phyloP scores from a whole-genome alignment of 2,797 vertebrate species.

The Mormyrus proboscirostris region DNA sequence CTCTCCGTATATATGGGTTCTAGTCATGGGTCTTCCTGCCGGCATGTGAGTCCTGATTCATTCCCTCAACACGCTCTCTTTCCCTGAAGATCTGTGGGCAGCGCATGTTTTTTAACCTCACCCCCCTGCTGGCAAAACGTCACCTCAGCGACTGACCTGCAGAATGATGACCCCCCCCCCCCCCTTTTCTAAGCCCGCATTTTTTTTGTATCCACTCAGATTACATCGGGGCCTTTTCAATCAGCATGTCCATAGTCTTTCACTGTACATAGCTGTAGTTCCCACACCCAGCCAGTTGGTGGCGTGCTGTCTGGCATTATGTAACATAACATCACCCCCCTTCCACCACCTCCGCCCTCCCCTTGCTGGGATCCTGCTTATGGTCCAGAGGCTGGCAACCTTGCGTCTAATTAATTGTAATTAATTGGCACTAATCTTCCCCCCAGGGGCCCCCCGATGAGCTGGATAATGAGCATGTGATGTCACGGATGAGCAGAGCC shows the following conservation, averaged over 20 bases:
- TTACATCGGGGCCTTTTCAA: not conserved
- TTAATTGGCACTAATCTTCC: slow-evolving; percentile 22
- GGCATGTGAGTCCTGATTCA: not conserved
- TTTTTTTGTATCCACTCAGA: not conserved
- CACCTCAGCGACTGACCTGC: not conserved
- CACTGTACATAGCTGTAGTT: not conserved
- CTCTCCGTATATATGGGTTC: not conserved
- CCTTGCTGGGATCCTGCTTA: not conserved
- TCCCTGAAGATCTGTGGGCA: not conserved
- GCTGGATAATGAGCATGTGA: slow-evolving; percentile 24
- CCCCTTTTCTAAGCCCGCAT: not conserved
- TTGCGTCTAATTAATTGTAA: slow-evolving; percentile 20
- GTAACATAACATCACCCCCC: not conserved
- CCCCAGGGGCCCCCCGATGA: not conserved
- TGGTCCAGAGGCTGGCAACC: not conserved
- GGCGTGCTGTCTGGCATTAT: not conserved
- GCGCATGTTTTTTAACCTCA: not conserved
- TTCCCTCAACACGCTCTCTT: not conserved
- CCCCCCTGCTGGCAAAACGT: not conserved
- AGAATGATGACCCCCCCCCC: not conserved
- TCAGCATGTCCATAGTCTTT: not conserved
- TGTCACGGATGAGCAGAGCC: not conserved
- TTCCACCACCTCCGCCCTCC: not conserved
- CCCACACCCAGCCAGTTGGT: not conserved
- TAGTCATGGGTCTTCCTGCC: not conserved